Conservation (phyloP, 2,113 vertebrate species). For the Proterorhinus semilunaris region DNA sequence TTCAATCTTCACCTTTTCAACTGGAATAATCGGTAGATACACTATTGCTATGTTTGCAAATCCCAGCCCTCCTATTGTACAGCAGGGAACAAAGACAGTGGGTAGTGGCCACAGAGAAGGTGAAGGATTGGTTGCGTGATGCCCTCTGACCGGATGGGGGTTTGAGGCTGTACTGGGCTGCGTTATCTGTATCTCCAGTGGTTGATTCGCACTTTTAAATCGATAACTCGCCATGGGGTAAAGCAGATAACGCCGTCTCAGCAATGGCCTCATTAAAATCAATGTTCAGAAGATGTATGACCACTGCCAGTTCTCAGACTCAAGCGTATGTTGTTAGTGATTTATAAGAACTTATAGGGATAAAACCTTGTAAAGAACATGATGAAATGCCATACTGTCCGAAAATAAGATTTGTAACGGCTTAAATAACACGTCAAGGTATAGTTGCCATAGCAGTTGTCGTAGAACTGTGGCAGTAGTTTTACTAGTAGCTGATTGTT, state of each 20-base stretch:
- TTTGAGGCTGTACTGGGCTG: slow-evolving; percentile 54
- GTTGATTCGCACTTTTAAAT: slow-evolving; percentile 55
- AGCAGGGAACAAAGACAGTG: slow-evolving; percentile 35
- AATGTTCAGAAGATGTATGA: slow-evolving; percentile 45
- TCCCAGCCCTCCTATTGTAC: slow-evolving; percentile 11
- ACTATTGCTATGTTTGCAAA: not conserved
- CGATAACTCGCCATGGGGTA: slow-evolving; percentile 57
- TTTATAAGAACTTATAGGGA: not conserved
- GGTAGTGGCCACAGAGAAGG: slow-evolving; percentile 6
- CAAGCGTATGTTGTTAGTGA: slow-evolving; percentile 21
- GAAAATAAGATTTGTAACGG: too few relatives aligned
- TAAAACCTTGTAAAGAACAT: not conserved
- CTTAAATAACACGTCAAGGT: too few relatives aligned
- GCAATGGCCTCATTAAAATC: slow-evolving; percentile 52
- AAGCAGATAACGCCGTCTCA: slow-evolving; percentile 49
- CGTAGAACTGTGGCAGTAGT: too few relatives aligned
- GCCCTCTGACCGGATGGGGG: slow-evolving; percentile 50
- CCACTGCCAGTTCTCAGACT: slow-evolving; percentile 21
- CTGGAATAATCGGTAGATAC: slow-evolving; percentile 26
- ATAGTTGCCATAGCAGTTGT: too few relatives aligned
- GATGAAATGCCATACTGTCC: not conserved
- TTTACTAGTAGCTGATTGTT: too few relatives aligned
- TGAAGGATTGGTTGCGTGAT: slow-evolving; percentile 56
- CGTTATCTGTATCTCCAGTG: slow-evolving; percentile 59
- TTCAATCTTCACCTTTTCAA: slow-evolving; percentile 43